Percentiles rank a stretch among this genome's conserved stretches.
phyloP scores from a whole-genome alignment of 2,888 invertebrate genomes.

The Sthenelais limicola region DNA sequence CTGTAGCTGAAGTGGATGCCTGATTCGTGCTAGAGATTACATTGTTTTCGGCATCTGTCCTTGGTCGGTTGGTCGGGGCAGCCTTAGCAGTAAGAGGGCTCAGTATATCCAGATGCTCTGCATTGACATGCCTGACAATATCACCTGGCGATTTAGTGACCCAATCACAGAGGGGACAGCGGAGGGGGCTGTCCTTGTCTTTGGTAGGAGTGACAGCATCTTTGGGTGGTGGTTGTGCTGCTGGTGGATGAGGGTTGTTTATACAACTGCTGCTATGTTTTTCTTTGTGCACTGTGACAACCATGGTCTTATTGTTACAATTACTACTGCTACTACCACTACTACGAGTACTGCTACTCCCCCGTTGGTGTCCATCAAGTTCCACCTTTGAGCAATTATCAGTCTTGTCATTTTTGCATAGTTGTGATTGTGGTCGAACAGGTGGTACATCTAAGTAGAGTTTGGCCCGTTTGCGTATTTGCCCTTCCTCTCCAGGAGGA shows the following conservation, averaged over 20 bases:
- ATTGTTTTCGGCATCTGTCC: slow-evolving; percentile 39
- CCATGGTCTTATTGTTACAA: not conserved
- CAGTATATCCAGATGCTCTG: slow-evolving; percentile 86
- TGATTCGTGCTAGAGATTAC: not conserved
- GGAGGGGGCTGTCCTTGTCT: slow-evolving; percentile 8
- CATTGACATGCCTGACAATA: slow-evolving; percentile 85
- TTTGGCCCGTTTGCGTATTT: slow-evolving; percentile 42
- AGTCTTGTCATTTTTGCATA: slow-evolving; percentile 22
- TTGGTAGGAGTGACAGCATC: not conserved
- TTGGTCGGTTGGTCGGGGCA: slow-evolving; percentile 5
- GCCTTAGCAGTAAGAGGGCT: slow-evolving; percentile 75
- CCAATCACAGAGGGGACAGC: slow-evolving; percentile 87
- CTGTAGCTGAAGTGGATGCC: slow-evolving; percentile 30
- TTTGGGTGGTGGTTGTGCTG: not conserved
- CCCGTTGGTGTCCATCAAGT: not conserved
- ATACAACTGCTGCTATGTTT: too few relatives aligned
- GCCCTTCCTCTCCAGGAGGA: slow-evolving; percentile 28
- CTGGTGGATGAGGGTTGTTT: not conserved
- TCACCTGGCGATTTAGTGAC: slow-evolving; percentile 82
- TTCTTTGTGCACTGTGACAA: not conserved
- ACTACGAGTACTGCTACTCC: not conserved
- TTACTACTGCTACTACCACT: not conserved
- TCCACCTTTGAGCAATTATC: slow-evolving; percentile 10
- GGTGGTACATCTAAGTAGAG: slow-evolving; percentile 42
- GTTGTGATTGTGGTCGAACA: slow-evolving; percentile 3